These are phyloP conservation scores for Penaeus chinensis DNA, from an alignment of 1,140 invertebrate species.

Conservation along the genomic window DNA sequence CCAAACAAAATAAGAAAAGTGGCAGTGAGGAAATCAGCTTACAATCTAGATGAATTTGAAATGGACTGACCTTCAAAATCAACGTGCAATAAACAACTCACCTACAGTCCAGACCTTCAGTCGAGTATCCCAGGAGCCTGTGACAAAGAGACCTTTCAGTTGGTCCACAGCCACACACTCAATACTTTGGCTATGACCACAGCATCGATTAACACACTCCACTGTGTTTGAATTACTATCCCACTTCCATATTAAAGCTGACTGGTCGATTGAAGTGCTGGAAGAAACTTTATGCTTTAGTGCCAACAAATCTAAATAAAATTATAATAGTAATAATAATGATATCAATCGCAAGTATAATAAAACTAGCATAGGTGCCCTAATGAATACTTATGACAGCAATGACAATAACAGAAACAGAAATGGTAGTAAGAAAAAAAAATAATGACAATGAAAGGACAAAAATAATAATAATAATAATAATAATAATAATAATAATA, in stretches of 20 bases:
- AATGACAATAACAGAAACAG: too few species aligned
- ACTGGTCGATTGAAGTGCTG: constrained; percentile 87
- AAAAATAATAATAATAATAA: neutral
- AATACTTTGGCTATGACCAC: constrained; percentile 89
- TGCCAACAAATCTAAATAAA: neutral
- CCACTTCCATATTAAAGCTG: constrained; percentile 91
- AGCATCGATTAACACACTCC: constrained; percentile 82
- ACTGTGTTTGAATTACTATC: constrained; percentile 81
- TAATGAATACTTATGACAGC: neutral
- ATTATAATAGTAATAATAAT: neutral
- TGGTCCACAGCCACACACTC: constrained; percentile 84
- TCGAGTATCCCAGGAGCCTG: constrained; percentile 88
- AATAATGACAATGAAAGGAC: neutral
- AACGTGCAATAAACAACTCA: constrained; percentile 65
- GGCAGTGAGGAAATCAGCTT: neutral
- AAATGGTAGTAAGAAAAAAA: neutral
- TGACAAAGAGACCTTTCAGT: constrained; percentile 79
- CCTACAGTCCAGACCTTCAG: constrained; percentile 72
- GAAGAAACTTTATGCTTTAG: neutral
- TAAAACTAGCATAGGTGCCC: too few species aligned
- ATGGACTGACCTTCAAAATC: constrained; percentile 9
- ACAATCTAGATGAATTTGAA: neutral
- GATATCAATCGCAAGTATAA: too few species aligned
- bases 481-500: neutral
- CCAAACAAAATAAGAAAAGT: too few species aligned